Evolutionary conservation across 2,113 vertebrate species (phyloP).

Genomic region (Poeciliopsis retropinna): DNA sequence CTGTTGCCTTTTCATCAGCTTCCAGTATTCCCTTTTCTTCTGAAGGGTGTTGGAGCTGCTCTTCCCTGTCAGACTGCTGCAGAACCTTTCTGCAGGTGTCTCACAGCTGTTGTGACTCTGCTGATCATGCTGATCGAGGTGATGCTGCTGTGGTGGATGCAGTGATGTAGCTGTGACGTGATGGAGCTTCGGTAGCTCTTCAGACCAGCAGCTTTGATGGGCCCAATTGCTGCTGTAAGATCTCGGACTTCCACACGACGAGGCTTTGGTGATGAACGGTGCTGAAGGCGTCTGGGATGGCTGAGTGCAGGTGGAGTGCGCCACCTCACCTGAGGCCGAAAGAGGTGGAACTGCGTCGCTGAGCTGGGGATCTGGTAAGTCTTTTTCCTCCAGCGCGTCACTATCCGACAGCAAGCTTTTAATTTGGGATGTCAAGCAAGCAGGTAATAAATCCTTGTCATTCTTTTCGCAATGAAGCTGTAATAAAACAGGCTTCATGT

Average conservation of each 20-base stretch:
- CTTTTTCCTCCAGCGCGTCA: slow-evolving; percentile 2
- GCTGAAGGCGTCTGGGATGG: slow-evolving; percentile 19
- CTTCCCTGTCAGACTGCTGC: not conserved
- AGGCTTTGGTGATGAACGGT: not conserved
- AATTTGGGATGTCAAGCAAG: slow-evolving; percentile 51
- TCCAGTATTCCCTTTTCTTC: slow-evolving; percentile 82
- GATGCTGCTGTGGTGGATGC: not conserved
- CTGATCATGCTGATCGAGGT: not conserved
- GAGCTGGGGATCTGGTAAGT: slow-evolving; percentile 16
- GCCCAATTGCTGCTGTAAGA: slow-evolving; percentile 12
- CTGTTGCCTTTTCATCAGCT: slow-evolving; percentile 81
- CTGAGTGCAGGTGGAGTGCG: slow-evolving; percentile 21
- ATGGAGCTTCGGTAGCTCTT: slow-evolving; percentile 45
- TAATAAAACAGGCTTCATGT: slow-evolving; percentile 44
- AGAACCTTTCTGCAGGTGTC: not conserved
- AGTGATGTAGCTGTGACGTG: slow-evolving; percentile 13
- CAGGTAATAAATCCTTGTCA: slow-evolving; percentile 27
- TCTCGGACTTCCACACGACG: slow-evolving; percentile 35
- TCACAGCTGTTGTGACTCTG: not conserved
- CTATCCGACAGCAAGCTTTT: slow-evolving; percentile 44
- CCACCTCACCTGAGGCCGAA: slow-evolving; percentile 4
- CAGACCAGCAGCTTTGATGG: slow-evolving; percentile 34
- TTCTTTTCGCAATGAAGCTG: slow-evolving; percentile 24
- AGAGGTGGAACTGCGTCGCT: slow-evolving; percentile 1
- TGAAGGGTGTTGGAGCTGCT: slow-evolving; percentile 60